Conservation (phyloP, 2,888 invertebrate species). For the Tenthredo notha region DNA sequence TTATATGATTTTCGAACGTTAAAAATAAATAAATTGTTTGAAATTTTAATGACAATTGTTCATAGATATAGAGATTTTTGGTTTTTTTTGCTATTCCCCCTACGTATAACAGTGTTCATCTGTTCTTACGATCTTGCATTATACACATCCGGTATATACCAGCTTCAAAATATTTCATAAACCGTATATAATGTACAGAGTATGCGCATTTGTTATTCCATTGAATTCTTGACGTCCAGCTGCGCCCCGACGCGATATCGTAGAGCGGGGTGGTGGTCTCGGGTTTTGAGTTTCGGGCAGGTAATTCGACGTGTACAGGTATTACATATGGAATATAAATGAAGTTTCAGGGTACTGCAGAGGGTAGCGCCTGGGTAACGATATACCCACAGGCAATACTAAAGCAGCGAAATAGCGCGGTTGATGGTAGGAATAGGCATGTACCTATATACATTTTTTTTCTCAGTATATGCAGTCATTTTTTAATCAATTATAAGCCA, state of each 20-base stretch:
- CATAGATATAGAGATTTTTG: too few relatives aligned
- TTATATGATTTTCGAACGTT: too few relatives aligned
- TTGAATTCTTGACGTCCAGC: conserved; percentile 66
- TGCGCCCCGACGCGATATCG: neutral
- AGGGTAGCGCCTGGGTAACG: neutral
- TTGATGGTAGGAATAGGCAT: too few relatives aligned
- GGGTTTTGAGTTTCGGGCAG: neutral
- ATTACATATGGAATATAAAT: conserved; percentile 28
- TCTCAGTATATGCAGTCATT: neutral
- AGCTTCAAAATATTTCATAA: neutral
- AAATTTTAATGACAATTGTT: too few relatives aligned
- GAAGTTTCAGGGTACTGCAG: neutral
- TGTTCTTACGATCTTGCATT: neutral
- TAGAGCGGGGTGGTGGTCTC: neutral
- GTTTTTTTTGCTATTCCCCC: neutral
- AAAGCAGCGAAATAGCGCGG: neutral
- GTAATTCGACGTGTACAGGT: conserved; percentile 31
- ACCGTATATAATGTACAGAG: neutral
- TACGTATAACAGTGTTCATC: neutral
- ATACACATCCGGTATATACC: neutral
- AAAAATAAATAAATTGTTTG: too few relatives aligned
- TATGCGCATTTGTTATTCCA: conserved; percentile 72
- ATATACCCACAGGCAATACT: neutral
- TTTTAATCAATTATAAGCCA: neutral
- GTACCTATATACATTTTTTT: neutral